Evolutionary conservation across 2,888 invertebrate species (phyloP).

Genomic region (Lingula anatina): DNA sequence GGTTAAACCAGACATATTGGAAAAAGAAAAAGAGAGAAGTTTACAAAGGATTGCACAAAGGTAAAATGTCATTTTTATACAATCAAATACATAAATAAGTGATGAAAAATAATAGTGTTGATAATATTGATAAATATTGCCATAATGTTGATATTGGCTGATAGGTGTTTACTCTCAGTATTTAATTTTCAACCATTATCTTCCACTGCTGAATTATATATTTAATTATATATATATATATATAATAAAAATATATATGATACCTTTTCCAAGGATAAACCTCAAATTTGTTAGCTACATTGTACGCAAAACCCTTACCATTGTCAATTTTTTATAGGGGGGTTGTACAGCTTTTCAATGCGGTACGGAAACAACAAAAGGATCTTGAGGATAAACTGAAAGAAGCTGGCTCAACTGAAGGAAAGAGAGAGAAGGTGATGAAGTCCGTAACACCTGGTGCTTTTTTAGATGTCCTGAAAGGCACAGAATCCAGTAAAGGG

Average conservation of each 20-base stretch:
- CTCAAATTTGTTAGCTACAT: too few relatives aligned
- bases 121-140: not conserved
- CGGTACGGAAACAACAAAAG: slow-evolving; percentile 80
- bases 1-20: slow-evolving; percentile 68
- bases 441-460: slow-evolving; percentile 55
- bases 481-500: slow-evolving; percentile 3
- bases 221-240: not conserved
- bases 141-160: not conserved
- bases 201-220: too few relatives aligned
- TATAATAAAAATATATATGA: too few relatives aligned
- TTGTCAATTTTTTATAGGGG: slow-evolving; percentile 64
- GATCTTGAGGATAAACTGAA: slow-evolving; percentile 67
- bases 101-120: not conserved
- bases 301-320: not conserved
- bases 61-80: too few relatives aligned
- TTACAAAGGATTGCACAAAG: slow-evolving; percentile 78
- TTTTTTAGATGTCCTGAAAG: slow-evolving; percentile 50
- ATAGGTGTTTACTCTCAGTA: not conserved
- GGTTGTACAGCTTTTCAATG: slow-evolving; percentile 88
- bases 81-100: too few relatives aligned
- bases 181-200: too few relatives aligned
- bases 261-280: too few relatives aligned
- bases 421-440: slow-evolving; percentile 70
- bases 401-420: slow-evolving; percentile 62
- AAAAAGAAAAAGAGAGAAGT: slow-evolving; percentile 71